These are phyloP conservation scores for Anolis apletophallus DNA, from an alignment of 2,797 vertebrate genomes.

Conservation along the genomic window DNA sequence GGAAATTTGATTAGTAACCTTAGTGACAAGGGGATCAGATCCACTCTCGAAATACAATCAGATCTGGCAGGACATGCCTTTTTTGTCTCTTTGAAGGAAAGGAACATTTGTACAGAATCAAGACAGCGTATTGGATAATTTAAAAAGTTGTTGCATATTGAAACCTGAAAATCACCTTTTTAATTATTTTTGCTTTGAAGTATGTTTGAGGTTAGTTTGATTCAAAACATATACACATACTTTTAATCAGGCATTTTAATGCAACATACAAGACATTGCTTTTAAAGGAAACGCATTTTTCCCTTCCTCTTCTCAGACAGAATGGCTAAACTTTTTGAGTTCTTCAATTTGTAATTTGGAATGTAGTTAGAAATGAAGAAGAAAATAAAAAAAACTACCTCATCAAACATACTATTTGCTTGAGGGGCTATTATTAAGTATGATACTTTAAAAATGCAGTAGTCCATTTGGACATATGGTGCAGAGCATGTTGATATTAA, in stretches of 20 bases:
- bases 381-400: not conserved
- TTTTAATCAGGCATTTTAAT: conserved; percentile 43
- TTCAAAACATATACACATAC: conserved; percentile 39
- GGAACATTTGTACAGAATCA: conserved; percentile 84
- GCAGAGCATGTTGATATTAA: too few relatives aligned
- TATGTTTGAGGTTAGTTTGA: conserved; percentile 79
- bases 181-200: conserved; percentile 73
- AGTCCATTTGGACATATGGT: not conserved
- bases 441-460: not conserved
- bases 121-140: conserved; percentile 78
- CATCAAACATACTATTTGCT: conserved; percentile 10
- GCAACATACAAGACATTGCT: conserved; percentile 44
- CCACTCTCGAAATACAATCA: conserved; percentile 84
- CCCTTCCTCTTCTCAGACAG: not conserved
- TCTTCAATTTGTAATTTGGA: conserved; percentile 20
- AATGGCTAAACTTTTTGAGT: conserved; percentile 25
- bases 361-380: conserved; percentile 15
- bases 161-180: conserved; percentile 78
- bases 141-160: conserved; percentile 79
- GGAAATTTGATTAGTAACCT: conserved; percentile 96
- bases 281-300: not conserved
- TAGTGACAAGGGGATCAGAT: conserved; percentile 90
- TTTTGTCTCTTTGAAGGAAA: conserved; percentile 83
- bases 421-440: not conserved
- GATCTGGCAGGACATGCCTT: conserved; percentile 86